A percentile compares a stretch with the other conserved stretches of the same genome.
Evolutionary conservation across 2,888 invertebrate species (phyloP).

Genomic region (Sylvicola fuscatus): DNA sequence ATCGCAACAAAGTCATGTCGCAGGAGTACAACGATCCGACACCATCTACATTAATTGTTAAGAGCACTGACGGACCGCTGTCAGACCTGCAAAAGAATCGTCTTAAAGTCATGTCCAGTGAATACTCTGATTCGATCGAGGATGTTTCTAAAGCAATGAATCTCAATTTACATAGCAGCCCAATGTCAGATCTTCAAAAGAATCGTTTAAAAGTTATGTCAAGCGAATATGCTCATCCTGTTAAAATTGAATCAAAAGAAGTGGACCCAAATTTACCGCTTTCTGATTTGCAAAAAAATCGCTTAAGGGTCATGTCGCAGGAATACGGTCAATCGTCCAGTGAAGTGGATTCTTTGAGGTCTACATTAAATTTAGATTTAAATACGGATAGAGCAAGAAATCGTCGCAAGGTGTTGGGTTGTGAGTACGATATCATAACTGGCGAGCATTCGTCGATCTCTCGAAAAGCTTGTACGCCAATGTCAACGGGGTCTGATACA

Average conservation of each 20-base stretch:
- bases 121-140: neutral
- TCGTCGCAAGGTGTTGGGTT: conserved; percentile 13
- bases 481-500: conserved; percentile 15
- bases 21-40: too few relatives aligned
- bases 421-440: conserved; percentile 14
- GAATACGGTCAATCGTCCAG: neutral
- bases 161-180: too few relatives aligned
- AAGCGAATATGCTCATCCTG: conserved; percentile 1
- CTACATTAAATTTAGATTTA: conserved; percentile 13
- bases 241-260: too few relatives aligned
- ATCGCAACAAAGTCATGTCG: conserved; percentile 29
- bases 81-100: neutral
- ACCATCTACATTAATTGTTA: too few relatives aligned
- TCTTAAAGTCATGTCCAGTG: conserved; percentile 9
- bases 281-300: neutral
- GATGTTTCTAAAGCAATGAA: too few relatives aligned
- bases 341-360: neutral
- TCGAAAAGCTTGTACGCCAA: conserved; percentile 11
- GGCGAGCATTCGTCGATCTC: conserved; percentile 7
- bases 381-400: conserved; percentile 14
- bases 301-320: conserved; percentile 9
- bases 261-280: too few relatives aligned
- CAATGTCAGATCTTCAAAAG: too few relatives aligned
- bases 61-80: too few relatives aligned
- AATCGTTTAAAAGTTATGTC: conserved; percentile 32